Base-by-base conservation (phyloP, 2,797 vertebrate genomes). In the Rhabdophis nuchalis region DNA sequence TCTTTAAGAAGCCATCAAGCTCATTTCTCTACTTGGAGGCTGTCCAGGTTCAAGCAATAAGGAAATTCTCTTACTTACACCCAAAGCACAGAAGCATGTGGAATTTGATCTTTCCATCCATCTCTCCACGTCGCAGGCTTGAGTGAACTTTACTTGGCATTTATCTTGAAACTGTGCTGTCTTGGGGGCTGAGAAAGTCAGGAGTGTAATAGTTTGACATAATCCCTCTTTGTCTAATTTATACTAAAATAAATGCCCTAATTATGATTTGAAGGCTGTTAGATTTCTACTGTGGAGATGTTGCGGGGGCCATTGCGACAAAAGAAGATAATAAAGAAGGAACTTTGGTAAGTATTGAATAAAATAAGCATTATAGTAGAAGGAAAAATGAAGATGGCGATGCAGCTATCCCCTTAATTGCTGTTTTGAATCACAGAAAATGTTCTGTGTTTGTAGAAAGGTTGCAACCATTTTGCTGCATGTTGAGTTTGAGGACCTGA, bases 81-180 rank as follows among this genome's bases (percentile, higher is more conserved):
- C 36, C 36, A 91, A 64, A 94, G 36, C 89, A 61, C 89, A 94
- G n/a, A 41, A 93, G 87, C 23, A 10, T 61, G 91, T 93, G 96
- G 96, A 96, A 94, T 96, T 97, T 96, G 96, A 54, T 82, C 72
- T 82, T 82, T 82, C 72, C 9, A 82, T 87, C 53, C 72, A 46
- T 87, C 57, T 61, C 8, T 96, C 94, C 93, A 95, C 14, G 0
- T 93, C 93, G 90, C 85, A 93, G 91, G 88, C 53, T 93, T 93
- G 52, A 32, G 90, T 94, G 97, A 95, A 97, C 97, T 97, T 97
- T 95, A 95, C 90, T 93, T 94, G 0, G 0, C 52, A 94, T 93
- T 93, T 68, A 5, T 90, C 23, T 89, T 87, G 92, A 72, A 88
- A 54, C 5, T 72, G 32, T 91, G 18, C 4, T 92, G 1, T 7